Conservation (phyloP, 2,888 invertebrate genomes). For the Myopa tessellatipennis region DNA sequence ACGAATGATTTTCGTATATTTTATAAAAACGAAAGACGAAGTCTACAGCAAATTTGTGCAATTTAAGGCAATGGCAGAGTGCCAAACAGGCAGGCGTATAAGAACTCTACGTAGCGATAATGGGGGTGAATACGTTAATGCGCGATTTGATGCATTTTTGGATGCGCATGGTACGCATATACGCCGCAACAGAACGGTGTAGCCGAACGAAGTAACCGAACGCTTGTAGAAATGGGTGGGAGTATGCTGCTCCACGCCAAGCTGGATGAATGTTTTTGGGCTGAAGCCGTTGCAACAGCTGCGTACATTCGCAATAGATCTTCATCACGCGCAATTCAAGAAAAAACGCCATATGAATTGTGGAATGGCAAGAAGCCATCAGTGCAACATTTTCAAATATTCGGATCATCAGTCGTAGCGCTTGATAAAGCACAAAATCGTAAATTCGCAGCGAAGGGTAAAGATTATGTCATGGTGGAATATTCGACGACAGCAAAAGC, state of each 20-base stretch:
- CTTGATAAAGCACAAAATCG: slow-evolving; percentile 29
- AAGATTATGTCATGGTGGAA: slow-evolving; percentile 26
- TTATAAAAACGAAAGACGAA: slow-evolving; percentile 38
- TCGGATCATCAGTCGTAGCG: background rate
- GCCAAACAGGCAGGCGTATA: background rate
- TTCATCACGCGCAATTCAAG: slow-evolving; percentile 44
- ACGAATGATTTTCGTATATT: slow-evolving; percentile 45
- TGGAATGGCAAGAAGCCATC: slow-evolving; percentile 30
- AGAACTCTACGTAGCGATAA: too few relatives aligned
- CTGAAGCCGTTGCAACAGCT: slow-evolving; percentile 43
- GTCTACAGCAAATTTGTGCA: slow-evolving; percentile 39
- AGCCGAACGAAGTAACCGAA: too few relatives aligned
- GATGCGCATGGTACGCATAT: too few relatives aligned
- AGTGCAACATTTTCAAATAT: background rate
- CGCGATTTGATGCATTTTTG: too few relatives aligned
- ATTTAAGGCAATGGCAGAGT: slow-evolving; percentile 43
- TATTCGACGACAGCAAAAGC: slow-evolving; percentile 25
- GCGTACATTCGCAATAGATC: slow-evolving; percentile 42
- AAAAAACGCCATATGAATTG: slow-evolving; percentile 44
- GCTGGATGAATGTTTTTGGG: slow-evolving; percentile 20
- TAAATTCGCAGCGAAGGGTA: slow-evolving; percentile 28
- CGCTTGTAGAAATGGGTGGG: slow-evolving; percentile 3
- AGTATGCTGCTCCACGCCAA: slow-evolving; percentile 4
- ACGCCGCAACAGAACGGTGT: too few relatives aligned
- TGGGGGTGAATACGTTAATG: too few relatives aligned